Conservation (phyloP, 2,113 vertebrate genomes). For the Protomyctophum bolini region DNA sequence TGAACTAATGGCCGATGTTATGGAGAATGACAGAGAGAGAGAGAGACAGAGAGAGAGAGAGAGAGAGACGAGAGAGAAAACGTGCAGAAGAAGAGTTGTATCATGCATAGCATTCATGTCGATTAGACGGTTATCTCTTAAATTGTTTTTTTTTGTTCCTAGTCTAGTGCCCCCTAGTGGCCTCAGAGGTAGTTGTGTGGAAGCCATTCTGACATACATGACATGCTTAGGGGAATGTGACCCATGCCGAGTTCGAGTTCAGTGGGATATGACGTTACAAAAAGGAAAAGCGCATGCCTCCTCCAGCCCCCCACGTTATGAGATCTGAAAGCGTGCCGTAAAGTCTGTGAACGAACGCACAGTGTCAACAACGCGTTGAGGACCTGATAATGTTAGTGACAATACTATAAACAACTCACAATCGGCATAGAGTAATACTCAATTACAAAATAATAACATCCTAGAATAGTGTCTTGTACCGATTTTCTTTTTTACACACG, state of each 20-base stretch:
- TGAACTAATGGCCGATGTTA: slow-evolving; percentile 41
- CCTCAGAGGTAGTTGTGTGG: slow-evolving; percentile 75
- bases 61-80: slow-evolving; percentile 42
- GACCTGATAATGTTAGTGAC: slow-evolving; percentile 32
- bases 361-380: slow-evolving; percentile 4
- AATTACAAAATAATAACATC: slow-evolving; percentile 28
- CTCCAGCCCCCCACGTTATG: slow-evolving; percentile 20
- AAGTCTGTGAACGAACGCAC: background rate
- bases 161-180: slow-evolving; percentile 68
- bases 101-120: slow-evolving; percentile 78
- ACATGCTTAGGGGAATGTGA: slow-evolving; percentile 63
- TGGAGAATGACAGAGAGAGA: slow-evolving; percentile 39
- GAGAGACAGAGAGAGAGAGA: background rate
- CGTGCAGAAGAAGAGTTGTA: slow-evolving; percentile 70
- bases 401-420: slow-evolving; percentile 15
- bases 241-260: slow-evolving; percentile 52
- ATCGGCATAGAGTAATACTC: slow-evolving; percentile 30
- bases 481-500: background rate
- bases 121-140: slow-evolving; percentile 56
- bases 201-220: slow-evolving; percentile 64
- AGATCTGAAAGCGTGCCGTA: slow-evolving; percentile 35
- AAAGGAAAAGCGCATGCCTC: slow-evolving; percentile 36
- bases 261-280: slow-evolving; percentile 8
- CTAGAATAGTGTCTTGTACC: slow-evolving; percentile 15
- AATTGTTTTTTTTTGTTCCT: slow-evolving; percentile 45